phyloP scores from a whole-genome alignment of 2,888 invertebrate genomes.

The Daptonema setosum region DNA sequence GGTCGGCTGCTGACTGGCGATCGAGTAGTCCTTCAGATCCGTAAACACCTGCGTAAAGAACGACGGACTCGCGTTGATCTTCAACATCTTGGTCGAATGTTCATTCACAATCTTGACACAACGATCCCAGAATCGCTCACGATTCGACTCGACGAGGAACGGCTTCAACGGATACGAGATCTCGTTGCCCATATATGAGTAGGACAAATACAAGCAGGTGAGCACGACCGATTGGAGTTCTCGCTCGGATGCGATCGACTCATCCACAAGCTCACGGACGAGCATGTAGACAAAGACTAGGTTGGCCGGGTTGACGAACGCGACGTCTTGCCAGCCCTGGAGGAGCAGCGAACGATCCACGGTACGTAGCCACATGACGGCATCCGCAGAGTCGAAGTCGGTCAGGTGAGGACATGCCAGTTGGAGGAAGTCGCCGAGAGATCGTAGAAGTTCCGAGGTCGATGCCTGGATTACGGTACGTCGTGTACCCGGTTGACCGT shows the following conservation, averaged over 20 bases:
- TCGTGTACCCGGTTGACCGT: constrained; percentile 11
- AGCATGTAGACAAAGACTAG: constrained; percentile 98
- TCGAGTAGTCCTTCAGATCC: constrained; percentile 64
- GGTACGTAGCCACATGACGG: constrained; percentile 91
- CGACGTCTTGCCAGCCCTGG: constrained; percentile 98
- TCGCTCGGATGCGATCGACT: constrained; percentile 37
- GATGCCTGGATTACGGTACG: constrained; percentile 61
- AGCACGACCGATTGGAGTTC: constrained; percentile 79
- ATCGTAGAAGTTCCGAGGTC: constrained; percentile 88
- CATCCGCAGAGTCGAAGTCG: constrained; percentile 85
- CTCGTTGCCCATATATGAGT: constrained; percentile 97
- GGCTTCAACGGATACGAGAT: constrained; percentile 98
- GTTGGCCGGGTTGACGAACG: constrained; percentile 98
- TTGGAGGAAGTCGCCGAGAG: constrained; percentile 79
- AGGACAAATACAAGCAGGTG: constrained; percentile 90
- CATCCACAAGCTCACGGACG: constrained; percentile 61
- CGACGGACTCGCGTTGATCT: constrained; percentile 89
- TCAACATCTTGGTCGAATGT: constrained; percentile 77
- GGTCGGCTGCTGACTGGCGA: no score
- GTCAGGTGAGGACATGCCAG: constrained; percentile 58
- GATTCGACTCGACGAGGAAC: constrained; percentile 66
- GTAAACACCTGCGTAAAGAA: constrained; percentile 98
- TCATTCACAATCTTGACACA: constrained; percentile 72
- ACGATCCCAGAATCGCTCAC: constrained; percentile 92
- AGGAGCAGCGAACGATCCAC: constrained; percentile 83